Base-by-base conservation (phyloP, 2,113 vertebrate genomes). In the Dipodomys merriami region DNA sequence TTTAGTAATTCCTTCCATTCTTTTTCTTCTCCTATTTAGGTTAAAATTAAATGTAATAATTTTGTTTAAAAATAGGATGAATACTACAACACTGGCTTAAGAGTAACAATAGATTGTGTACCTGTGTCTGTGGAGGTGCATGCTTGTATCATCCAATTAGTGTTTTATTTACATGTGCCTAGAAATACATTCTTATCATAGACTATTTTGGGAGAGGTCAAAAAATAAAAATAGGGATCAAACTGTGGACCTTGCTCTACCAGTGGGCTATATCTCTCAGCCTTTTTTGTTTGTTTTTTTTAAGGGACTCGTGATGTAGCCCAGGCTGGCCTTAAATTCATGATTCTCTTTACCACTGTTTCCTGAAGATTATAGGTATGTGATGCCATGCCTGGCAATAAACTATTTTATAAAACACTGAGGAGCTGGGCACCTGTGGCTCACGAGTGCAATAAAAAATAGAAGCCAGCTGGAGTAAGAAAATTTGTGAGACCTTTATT, bases 61-160 rank as follows among this genome's bases (percentile, higher is more conserved):
- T 92, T 79, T 93, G 71, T 69, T 92, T 90, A 64, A 88, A 91
- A 96, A 69, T 71, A 64, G 62, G 53, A 57, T 57, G 53, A 57
- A 57, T 57, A 57, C 53, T 57, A 57, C 0, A 11, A 16, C 53
- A 13, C 53, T 18, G 16, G 33, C 39, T 19, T 23, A n/a, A 53
- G 27, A 86, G 39, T 72, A 84, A 84, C 65, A 93, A 46, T 74
- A 91, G 53, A 71, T 68, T 82, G 29, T 85, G 29, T 49, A 13
- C 65, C n/a, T 82, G 7, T 62, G 29, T 53, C n/a, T 10, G 12
- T 11, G 3, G 7, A 39, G 12, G 27, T 9, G 22, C 30, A 12
- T 29, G 62, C 23, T 6, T 64, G 22, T 23, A 64, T 33, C 64
- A 46, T 46, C 49, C 39, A 76, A 27, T 19, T n/a, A 49, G 35